These are phyloP conservation scores for Oppia nitens DNA, from an alignment of 1,140 invertebrate genomes.

Conservation along the genomic window DNA sequence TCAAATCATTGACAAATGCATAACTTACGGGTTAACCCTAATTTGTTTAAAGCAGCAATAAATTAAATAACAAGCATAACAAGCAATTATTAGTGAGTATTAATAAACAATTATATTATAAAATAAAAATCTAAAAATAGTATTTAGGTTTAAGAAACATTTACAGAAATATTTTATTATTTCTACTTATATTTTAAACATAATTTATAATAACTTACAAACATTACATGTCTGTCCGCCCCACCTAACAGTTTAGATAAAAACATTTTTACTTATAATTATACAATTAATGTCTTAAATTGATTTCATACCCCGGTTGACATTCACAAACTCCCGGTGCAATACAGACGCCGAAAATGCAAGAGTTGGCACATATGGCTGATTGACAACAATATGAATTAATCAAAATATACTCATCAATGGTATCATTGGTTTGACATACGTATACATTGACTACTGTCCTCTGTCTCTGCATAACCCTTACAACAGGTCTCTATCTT, in stretches of 20 bases:
- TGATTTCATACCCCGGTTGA: slow-evolving; percentile 38
- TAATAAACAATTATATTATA: too few relatives aligned
- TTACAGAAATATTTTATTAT: too few relatives aligned
- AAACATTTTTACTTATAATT: too few relatives aligned
- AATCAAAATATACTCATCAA: not conserved
- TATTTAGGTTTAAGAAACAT: too few relatives aligned
- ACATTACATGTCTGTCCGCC: slow-evolving; percentile 70
- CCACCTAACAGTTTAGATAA: slow-evolving; percentile 30
- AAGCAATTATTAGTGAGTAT: too few relatives aligned
- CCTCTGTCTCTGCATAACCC: slow-evolving; percentile 48
- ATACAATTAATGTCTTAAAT: too few relatives aligned
- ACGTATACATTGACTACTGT: slow-evolving; percentile 25
- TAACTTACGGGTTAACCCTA: not conserved
- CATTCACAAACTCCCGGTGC: slow-evolving; percentile 72
- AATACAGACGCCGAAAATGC: slow-evolving; percentile 63
- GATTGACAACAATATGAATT: not conserved
- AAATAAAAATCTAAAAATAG: too few relatives aligned
- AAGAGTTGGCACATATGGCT: slow-evolving; percentile 50
- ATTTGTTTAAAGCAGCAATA: not conserved
- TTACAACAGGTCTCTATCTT: slow-evolving; percentile 66
- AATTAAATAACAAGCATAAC: not conserved
- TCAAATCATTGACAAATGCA: not conserved
- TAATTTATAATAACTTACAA: slow-evolving; percentile 42
- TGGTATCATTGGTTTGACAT: slow-evolving; percentile 15
- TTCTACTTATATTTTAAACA: not conserved